phyloP scores from a whole-genome alignment of 2,888 invertebrate species.

The Dryococelus australis region DNA sequence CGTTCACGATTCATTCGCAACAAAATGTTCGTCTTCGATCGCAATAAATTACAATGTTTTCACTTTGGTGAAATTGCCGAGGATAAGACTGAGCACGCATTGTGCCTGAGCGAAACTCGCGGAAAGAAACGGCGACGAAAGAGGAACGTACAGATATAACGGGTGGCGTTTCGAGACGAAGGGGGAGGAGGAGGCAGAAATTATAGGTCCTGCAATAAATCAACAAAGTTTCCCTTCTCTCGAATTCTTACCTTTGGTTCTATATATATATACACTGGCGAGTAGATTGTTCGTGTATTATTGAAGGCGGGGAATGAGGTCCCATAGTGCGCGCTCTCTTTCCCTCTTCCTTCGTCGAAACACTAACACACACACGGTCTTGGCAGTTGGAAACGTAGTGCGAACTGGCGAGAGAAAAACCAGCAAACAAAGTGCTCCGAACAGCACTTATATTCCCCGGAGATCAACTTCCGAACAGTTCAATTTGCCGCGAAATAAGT shows the following conservation, averaged over 20 bases:
- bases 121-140: neutral
- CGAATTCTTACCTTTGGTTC: slow-evolving; percentile 6
- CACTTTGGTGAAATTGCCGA: neutral
- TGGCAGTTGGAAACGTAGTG: neutral
- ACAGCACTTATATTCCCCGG: neutral
- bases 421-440: neutral
- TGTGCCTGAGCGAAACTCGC: neutral
- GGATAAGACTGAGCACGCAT: neutral
- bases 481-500: slow-evolving; percentile 26
- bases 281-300: slow-evolving; percentile 28
- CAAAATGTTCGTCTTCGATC: neutral
- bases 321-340: slow-evolving; percentile 4
- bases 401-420: slow-evolving; percentile 11
- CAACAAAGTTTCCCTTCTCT: slow-evolving; percentile 1
- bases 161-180: neutral
- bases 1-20: neutral
- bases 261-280: neutral
- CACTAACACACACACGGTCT: neutral
- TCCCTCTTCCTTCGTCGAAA: neutral
- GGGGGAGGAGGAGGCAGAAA: neutral
- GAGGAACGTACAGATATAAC: neutral
- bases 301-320: neutral
- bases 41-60: neutral
- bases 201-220: neutral
- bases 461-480: slow-evolving; percentile 29